Percentiles rank a stretch among this genome's conserved stretches.
Conservation (phyloP, 2,888 invertebrate species). For the Mesorhabditis spiculigera region DNA sequence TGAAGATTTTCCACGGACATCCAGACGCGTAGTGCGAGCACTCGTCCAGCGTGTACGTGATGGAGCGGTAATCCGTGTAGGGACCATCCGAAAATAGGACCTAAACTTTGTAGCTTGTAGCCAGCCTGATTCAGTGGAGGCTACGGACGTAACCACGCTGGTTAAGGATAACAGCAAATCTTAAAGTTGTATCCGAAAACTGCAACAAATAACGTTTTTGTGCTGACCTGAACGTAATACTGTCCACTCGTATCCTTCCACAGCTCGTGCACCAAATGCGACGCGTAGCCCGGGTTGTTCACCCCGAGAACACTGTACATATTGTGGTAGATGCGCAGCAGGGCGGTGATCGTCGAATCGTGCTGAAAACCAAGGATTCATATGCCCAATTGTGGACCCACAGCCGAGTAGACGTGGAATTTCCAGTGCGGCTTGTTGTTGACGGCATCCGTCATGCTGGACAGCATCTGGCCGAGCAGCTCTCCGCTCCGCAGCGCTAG, state of each 20-base stretch:
- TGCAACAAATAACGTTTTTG: not conserved
- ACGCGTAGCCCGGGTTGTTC: slow-evolving; percentile 5
- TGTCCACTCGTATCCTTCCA: slow-evolving; percentile 2
- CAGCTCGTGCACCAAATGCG: slow-evolving; percentile 5
- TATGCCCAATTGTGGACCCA: not conserved
- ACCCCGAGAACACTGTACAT: not conserved
- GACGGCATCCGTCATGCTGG: not conserved
- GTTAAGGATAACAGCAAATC: too few species aligned
- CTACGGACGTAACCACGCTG: too few species aligned
- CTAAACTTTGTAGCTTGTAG: not conserved
- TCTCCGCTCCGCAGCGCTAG: not conserved
- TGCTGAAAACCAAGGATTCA: not conserved
- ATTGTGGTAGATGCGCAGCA: not conserved
- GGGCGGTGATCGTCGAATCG: slow-evolving; percentile 1
- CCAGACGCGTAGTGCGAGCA: not conserved
- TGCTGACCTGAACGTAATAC: slow-evolving; percentile 4
- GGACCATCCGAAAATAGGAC: not conserved
- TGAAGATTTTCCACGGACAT: not conserved
- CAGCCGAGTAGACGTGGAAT: slow-evolving; percentile 4
- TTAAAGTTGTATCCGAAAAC: not conserved
- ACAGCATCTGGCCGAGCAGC: not conserved
- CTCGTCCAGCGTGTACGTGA: not conserved
- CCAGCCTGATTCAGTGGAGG: too few species aligned
- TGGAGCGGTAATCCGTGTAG: not conserved
- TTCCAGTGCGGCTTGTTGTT: not conserved